phyloP scores from a whole-genome alignment of 2,888 invertebrate genomes.

The Chaitophorus viminalis region DNA sequence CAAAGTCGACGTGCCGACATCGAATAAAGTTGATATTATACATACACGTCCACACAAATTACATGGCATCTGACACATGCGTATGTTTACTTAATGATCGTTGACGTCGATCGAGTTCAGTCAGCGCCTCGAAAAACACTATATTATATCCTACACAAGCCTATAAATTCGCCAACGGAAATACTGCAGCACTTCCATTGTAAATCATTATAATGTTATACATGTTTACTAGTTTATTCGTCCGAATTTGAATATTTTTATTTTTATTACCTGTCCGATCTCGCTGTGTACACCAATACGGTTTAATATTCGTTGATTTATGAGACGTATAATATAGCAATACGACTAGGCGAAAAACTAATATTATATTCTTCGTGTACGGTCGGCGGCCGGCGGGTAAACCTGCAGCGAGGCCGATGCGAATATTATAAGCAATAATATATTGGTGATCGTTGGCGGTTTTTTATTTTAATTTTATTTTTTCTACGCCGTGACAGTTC shows the following conservation, averaged over 20 bases:
- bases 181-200: background rate
- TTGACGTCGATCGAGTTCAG: background rate
- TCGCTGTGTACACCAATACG: background rate
- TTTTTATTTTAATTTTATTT: background rate
- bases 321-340: background rate
- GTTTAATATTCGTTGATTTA: background rate
- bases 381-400: constrained; percentile 4
- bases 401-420: background rate
- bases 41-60: no score
- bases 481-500: background rate
- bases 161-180: background rate
- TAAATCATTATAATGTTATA: background rate
- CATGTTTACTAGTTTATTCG: background rate
- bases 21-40: no score
- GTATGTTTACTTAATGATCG: background rate
- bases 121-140: no score
- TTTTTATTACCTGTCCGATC: constrained; percentile 12
- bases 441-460: background rate
- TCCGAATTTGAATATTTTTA: constrained; percentile 15
- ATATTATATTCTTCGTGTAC: no score
- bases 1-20: no score
- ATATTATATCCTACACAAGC: background rate
- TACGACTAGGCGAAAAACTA: no score
- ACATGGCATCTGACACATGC: background rate
- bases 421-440: no score